Evolutionary conservation across 2,113 vertebrate genomes (phyloP).

Genomic region (Microcebus jonahi): DNA sequence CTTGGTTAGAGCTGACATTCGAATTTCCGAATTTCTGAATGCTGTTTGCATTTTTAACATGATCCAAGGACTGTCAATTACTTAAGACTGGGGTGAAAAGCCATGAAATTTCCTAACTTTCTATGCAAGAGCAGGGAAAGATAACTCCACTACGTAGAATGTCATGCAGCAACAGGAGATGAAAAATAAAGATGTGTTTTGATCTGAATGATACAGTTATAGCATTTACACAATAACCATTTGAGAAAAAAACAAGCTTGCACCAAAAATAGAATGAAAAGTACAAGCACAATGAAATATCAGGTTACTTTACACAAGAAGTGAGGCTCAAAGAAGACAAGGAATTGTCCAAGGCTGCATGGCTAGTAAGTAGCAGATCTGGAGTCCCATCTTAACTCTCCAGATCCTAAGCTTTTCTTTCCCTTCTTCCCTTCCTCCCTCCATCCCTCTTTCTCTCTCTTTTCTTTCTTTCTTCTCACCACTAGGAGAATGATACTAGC

Average conservation of each 20-base stretch:
- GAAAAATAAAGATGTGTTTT: not conserved
- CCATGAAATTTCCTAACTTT: not conserved
- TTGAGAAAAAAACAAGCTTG: not conserved
- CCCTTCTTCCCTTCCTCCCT: too few relatives aligned
- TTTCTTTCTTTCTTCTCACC: too few relatives aligned
- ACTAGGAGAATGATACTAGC: too few relatives aligned
- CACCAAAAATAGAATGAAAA: not conserved
- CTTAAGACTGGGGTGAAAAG: not conserved
- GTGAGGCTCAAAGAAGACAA: not conserved
- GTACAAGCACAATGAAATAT: not conserved
- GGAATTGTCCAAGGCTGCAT: not conserved
- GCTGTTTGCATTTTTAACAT: not conserved
- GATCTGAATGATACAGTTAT: not conserved
- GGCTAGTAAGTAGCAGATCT: not conserved
- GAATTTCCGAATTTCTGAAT: not conserved
- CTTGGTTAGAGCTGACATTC: not conserved
- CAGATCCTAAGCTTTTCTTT: not conserved
- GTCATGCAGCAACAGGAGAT: not conserved
- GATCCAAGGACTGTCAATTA: not conserved
- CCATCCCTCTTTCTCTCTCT: too few relatives aligned
- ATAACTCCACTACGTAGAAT: not conserved
- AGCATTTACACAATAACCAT: not conserved
- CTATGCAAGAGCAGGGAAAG: not conserved
- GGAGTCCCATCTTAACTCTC: too few relatives aligned
- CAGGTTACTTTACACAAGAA: not conserved